Evolutionary conservation across 2,113 vertebrate genomes (phyloP), one percentile per base, ranked within the genome.

Genomic region (Oophaga pumilio): DNA sequence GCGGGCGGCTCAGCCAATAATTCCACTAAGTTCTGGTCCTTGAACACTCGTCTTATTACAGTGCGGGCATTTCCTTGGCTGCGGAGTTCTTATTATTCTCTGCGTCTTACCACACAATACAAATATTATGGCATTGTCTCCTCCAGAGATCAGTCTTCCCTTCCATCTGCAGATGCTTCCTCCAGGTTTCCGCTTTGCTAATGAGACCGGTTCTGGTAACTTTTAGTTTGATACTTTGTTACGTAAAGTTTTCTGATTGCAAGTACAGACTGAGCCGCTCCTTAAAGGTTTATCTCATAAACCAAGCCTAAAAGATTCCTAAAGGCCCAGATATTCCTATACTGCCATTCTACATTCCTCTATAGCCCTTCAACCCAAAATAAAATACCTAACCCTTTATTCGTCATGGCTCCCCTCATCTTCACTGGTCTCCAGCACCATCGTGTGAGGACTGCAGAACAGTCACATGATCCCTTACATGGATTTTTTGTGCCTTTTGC

Each of bases 121-220:
- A 89, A 89, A 89, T 90, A 89, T 86, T 73, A 62, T 9, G 64
- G 90, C 90, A 90, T 90, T 90, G 89, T 89, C 91, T 93, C 91
- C 93, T 92, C 91, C 91, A 85, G 83, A 88, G 84, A 89, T 91
- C 89, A 69, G 90, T 90, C 85, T 96, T 95, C 94, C 93, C 94
- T 85, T 86, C 89, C 88, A 90, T 91, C 85, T 93, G 91, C 95
- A 96, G 94, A 93, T 95, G 94, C 76, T 96, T 96, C 95, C 94
- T 93, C 96, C 94, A 93, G 95, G 94, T 71, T 96, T 96, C 95
- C 94, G 92, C 92, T 95, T 91, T 81, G 66, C 91, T 94, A 92
- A 94, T 94, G 95, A 94, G 92, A 91, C 76, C 5, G 1, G 13
- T 57, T 78, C 2, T 26, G 12, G 8, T 43, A 43, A 73, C 28